Conservation (phyloP, 2,113 vertebrate species). For the Spea multiplicata region DNA sequence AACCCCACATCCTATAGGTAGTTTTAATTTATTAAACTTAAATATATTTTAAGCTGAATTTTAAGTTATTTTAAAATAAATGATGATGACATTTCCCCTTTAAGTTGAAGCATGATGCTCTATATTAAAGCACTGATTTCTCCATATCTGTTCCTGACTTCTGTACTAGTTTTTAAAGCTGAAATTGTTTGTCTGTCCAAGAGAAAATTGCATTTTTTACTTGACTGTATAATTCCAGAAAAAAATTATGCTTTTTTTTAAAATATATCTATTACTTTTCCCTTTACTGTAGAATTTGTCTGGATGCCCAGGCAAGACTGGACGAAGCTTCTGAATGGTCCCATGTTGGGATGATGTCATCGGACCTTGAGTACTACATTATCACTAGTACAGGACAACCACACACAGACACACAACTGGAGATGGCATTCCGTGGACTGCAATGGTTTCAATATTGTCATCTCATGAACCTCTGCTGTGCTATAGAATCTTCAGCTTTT, state of each 20-base stretch:
- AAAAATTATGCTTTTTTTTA: background rate
- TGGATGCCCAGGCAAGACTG: constrained; percentile 91
- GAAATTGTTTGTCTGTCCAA: too few species aligned
- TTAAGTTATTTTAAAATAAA: too few species aligned
- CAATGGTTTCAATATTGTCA: constrained; percentile 79
- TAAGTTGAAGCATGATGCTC: too few species aligned
- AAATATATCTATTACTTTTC: constrained; percentile 7
- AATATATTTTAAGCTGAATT: too few species aligned
- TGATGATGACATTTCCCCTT: too few species aligned
- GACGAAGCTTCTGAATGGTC: constrained; percentile 92
- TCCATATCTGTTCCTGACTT: background rate
- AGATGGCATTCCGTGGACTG: constrained; percentile 76
- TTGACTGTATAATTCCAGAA: too few species aligned
- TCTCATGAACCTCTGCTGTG: constrained; percentile 95
- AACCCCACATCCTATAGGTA: too few species aligned
- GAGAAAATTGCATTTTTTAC: too few species aligned
- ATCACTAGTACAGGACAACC: constrained; percentile 56
- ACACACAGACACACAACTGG: constrained; percentile 50
- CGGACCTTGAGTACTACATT: constrained; percentile 86
- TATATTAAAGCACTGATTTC: too few species aligned
- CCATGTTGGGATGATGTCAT: constrained; percentile 86
- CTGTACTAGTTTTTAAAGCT: background rate
- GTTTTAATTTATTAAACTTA: too few species aligned
- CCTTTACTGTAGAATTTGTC: constrained; percentile 75
- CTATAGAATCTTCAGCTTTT: constrained; percentile 82